These are phyloP conservation scores for Acanthurus tractus DNA, from an alignment of 2,797 vertebrate genomes.

Conservation along the genomic window DNA sequence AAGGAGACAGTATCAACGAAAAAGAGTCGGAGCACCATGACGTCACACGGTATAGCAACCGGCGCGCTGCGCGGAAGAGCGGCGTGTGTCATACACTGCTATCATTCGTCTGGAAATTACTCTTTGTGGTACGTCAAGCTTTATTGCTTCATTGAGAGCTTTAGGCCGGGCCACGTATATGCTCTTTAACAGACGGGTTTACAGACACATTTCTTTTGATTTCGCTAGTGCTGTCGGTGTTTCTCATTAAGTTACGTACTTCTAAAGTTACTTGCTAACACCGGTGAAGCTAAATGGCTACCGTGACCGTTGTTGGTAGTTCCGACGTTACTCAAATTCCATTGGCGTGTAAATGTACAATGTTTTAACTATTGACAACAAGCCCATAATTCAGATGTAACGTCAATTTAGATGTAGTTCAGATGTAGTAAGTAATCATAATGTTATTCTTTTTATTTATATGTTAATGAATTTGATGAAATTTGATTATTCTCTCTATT, in stretches of 20 bases:
- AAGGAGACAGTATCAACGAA: conserved; percentile 24
- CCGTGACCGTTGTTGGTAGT: not conserved
- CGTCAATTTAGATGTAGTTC: no score
- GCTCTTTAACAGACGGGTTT: not conserved
- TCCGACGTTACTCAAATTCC: not conserved
- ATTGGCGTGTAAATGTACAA: no score
- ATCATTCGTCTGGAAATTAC: not conserved
- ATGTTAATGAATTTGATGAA: not conserved
- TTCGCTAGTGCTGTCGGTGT: not conserved
- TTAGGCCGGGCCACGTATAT: rapidly evolving
- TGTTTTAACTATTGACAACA: no score
- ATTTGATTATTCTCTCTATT: rapidly evolving
- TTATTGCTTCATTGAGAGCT: rapidly evolving
- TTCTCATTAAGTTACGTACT: conserved; percentile 5
- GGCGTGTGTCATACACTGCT: conserved; percentile 11
- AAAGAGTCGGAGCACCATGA: conserved; percentile 24
- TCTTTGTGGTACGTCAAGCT: conserved; percentile 28
- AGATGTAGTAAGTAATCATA: not conserved
- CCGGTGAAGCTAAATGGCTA: conserved; percentile 48
- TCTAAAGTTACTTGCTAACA: conserved; percentile 39
- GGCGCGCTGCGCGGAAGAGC: conserved; percentile 61
- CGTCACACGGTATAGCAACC: conserved; percentile 65
- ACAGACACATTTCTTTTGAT: not conserved
- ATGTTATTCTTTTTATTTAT: no score
- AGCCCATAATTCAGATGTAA: no score